phyloP scores from a whole-genome alignment of 2,888 invertebrate genomes.

The Smittia aterrima region DNA sequence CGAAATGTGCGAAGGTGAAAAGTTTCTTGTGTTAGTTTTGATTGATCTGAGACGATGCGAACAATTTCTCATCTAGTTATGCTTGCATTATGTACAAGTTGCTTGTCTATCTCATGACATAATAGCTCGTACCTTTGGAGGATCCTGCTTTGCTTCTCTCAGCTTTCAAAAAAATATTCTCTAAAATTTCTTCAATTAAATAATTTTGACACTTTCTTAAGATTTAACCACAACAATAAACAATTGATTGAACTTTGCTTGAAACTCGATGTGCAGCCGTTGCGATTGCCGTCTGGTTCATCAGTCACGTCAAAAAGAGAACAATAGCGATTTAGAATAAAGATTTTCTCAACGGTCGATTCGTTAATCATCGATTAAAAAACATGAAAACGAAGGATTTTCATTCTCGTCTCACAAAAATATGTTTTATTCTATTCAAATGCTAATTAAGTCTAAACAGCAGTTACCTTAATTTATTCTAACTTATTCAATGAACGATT shows the following conservation, averaged over 20 bases:
- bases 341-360: neutral
- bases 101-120: neutral
- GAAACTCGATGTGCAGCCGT: neutral
- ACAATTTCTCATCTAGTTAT: neutral
- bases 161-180: neutral
- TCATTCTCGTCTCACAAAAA: neutral
- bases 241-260: neutral
- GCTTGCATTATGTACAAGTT: too few relatives aligned
- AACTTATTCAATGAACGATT: neutral
- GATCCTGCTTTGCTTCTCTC: neutral
- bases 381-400: neutral
- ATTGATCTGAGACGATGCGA: neutral
- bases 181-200: neutral
- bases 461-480: neutral
- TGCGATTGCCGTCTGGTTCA: neutral
- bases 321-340: neutral
- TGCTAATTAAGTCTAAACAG: neutral
- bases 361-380: neutral
- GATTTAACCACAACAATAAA: neutral
- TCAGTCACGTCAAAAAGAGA: neutral
- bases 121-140: constrained; percentile 1
- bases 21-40: neutral
- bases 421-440: constrained; percentile 9
- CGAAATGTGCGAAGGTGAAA: neutral
- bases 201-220: neutral